These are phyloP conservation scores for Trilocha varians DNA, from an alignment of 2,888 invertebrate genomes.

Conservation along the genomic window DNA sequence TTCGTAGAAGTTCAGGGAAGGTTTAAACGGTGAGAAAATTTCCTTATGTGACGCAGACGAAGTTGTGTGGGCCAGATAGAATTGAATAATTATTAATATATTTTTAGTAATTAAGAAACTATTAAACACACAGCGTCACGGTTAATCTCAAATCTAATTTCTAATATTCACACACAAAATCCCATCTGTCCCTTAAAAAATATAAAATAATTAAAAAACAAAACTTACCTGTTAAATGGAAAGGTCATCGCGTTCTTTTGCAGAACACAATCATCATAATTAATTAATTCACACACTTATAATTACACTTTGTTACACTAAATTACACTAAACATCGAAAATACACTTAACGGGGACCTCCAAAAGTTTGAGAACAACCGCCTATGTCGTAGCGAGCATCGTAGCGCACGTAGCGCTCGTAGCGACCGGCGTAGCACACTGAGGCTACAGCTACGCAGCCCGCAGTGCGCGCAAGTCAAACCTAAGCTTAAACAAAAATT, in stretches of 20 bases:
- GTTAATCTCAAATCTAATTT: not conserved
- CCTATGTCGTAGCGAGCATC: constrained; percentile 30
- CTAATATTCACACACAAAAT: not conserved
- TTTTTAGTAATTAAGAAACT: too few relatives aligned
- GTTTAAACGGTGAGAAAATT: too few relatives aligned
- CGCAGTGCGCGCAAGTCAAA: constrained; percentile 46
- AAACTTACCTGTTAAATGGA: constrained; percentile 60
- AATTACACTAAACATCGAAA: constrained; percentile 23
- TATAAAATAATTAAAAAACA: constrained; percentile 49
- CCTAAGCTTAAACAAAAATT: not conserved
- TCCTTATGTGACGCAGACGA: too few relatives aligned
- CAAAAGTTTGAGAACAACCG: constrained; percentile 25
- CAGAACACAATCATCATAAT: constrained; percentile 36
- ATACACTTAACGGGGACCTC: constrained; percentile 23
- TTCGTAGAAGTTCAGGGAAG: too few relatives aligned
- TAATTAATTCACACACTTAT: constrained; percentile 31
- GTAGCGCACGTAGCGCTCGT: constrained; percentile 38
- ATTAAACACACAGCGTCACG: too few relatives aligned
- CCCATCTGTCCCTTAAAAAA: not conserved
- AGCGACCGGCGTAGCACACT: constrained; percentile 46
- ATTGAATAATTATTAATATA: too few relatives aligned
- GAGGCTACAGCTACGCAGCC: constrained; percentile 34
- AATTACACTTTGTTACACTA: constrained; percentile 29
- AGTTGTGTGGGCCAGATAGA: too few relatives aligned
- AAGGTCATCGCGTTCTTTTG: constrained; percentile 54